Evolutionary conservation across 2,113 vertebrate species (phyloP).

Genomic region (Isurus oxyrinchus): DNA sequence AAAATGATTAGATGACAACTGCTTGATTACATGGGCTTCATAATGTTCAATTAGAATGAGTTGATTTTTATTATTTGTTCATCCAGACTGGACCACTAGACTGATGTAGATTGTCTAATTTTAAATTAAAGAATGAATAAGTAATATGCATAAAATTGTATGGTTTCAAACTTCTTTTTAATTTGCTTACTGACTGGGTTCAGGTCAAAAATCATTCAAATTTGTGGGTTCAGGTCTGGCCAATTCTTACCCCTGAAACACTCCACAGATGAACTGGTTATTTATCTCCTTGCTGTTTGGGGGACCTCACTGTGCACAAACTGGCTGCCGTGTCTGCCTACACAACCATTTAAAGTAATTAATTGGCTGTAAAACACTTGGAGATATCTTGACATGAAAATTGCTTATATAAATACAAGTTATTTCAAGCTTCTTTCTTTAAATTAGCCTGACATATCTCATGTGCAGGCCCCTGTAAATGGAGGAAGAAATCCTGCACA

Average conservation of each 20-base stretch:
- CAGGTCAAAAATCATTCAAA: not conserved
- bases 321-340: too few species aligned
- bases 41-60: not conserved
- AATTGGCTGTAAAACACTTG: too few species aligned
- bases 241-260: not conserved
- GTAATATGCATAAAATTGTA: not conserved
- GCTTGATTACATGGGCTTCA: not conserved
- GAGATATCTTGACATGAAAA: not conserved
- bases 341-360: too few species aligned
- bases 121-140: not conserved
- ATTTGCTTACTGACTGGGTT: not conserved
- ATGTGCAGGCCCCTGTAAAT: not conserved
- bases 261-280: not conserved
- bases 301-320: not conserved
- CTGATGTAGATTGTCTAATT: not conserved
- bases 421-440: not conserved
- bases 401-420: not conserved
- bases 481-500: not conserved
- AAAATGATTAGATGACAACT: not conserved
- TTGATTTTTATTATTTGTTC: not conserved
- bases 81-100: not conserved
- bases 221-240: not conserved
- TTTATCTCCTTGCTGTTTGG: not conserved
- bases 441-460: not conserved
- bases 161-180: not conserved